A percentile compares a stretch with the other conserved stretches of the same genome.
These are phyloP conservation scores for Tyrannus savana DNA, from an alignment of 2,113 vertebrate genomes.

Conservation along the genomic window DNA sequence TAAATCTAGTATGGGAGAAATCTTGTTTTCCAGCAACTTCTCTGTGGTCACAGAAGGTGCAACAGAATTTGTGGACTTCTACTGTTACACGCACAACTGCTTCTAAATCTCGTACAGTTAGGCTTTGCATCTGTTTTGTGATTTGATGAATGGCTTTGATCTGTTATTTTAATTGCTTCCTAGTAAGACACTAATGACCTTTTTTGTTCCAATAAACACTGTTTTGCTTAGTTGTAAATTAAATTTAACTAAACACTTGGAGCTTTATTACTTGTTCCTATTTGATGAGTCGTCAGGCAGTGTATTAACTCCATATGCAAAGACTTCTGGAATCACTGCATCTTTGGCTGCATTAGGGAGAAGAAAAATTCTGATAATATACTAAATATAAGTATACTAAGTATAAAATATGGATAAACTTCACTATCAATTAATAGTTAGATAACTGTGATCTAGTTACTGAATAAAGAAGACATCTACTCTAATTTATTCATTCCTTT, in stretches of 20 bases:
- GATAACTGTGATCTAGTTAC: not conserved
- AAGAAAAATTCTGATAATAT: constrained; percentile 7
- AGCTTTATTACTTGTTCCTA: constrained; percentile 65
- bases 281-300: constrained; percentile 30
- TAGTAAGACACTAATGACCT: constrained; percentile 81
- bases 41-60: constrained; percentile 6
- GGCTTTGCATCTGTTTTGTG: constrained; percentile 79
- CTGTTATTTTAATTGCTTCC: constrained; percentile 80
- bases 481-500: not conserved
- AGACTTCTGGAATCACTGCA: not conserved
- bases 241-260: constrained; percentile 77
- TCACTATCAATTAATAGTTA: constrained; percentile 38
- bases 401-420: constrained; percentile 40
- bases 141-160: constrained; percentile 79
- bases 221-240: constrained; percentile 79
- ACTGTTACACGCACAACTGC: constrained; percentile 40
- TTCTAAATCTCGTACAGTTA: constrained; percentile 70
- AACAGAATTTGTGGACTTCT: constrained; percentile 27
- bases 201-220: constrained; percentile 81
- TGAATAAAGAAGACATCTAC: not conserved
- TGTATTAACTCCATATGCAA: constrained; percentile 43
- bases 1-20: not conserved
- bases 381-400: not conserved
- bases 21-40: constrained; percentile 24
- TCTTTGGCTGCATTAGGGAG: constrained; percentile 14